A percentile compares a stretch with the other conserved stretches of the same genome.
These are phyloP conservation scores for Cantharis rustica DNA, from an alignment of 2,888 invertebrate genomes.

Conservation along the genomic window DNA sequence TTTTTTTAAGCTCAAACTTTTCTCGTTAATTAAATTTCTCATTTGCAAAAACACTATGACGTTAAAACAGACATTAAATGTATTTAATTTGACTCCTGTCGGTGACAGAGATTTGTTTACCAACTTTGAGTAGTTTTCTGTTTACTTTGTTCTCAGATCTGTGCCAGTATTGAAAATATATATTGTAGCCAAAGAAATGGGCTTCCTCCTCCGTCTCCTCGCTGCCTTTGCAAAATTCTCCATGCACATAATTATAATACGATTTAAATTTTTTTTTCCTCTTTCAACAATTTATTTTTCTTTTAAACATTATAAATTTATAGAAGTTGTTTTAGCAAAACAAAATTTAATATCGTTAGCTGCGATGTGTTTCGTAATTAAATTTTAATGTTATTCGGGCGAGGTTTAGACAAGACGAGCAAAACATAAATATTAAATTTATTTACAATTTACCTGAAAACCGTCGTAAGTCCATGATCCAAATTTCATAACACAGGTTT, in stretches of 20 bases:
- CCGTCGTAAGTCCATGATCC: constrained; percentile 87
- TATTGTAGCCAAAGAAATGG: background rate
- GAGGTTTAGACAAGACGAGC: background rate
- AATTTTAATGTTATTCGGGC: background rate
- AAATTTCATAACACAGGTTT: constrained; percentile 86
- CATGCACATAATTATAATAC: background rate
- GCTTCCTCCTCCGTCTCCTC: background rate
- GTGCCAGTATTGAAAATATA: background rate
- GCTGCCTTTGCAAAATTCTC: background rate
- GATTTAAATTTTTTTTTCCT: background rate
- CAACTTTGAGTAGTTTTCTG: background rate
- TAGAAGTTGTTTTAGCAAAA: background rate
- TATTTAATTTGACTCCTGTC: background rate
- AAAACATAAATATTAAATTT: background rate
- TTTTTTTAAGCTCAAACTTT: background rate
- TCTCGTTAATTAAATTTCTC: background rate
- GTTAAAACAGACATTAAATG: constrained; percentile 1
- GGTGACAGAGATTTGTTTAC: constrained; percentile 7
- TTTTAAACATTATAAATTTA: background rate
- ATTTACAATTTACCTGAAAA: constrained; percentile 65
- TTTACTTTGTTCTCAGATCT: background rate
- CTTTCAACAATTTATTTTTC: background rate
- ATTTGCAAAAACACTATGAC: background rate
- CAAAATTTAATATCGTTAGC: background rate
- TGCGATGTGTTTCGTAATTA: background rate